Evolutionary conservation across 2,797 vertebrate genomes (phyloP), one percentile per base, ranked within the genome.

Genomic region (Rhabdomys pumilio): DNA sequence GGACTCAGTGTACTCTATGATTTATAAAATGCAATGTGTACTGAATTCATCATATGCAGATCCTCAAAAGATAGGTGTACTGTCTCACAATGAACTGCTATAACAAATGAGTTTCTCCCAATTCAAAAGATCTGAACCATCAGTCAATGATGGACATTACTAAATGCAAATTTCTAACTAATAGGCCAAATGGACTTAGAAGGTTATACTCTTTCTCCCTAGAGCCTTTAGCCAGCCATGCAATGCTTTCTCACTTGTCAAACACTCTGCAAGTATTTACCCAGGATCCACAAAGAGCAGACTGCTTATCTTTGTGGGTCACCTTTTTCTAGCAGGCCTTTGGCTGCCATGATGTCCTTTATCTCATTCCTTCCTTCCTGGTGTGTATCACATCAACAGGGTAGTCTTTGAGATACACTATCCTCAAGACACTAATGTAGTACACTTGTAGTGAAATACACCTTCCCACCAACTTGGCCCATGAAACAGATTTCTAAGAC

Each of bases 61-160:
- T 4, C 31, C 19, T 94, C 57, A 87, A 53, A 87, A 90, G 83
- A 72, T 72, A 53, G 57, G 34, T 93, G 55, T n/a, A 81, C 69
- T 77, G 44, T 92, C 31, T 92, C 44, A 81, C 6, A 95, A 65
- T 9, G 55, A n/a, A 90, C 15, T 41, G 1, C 44, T 29, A 4
- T 61, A 90, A 47, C 3, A 87, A 65, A 84, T 81, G 22, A 1
- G 7, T 19, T 26, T 86, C 38, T 90, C 34, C 55, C 15, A 20
- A 24, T 87, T 57, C 69, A 93, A 96, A 93, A 29, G 4, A 87
- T 85, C 3, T 91, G 29, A 72, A 89, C 26, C 75, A 24, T 12
- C 65, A 95, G 65, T 10, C 77, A 80, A 22, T 61, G 29, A 19
- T 47, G 50, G 75, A 65, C 65, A 50, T 84, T 87, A 13, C 77